These are phyloP conservation scores for Azemiops feae DNA, from an alignment of 2,113 vertebrate genomes.

Conservation along the genomic window DNA sequence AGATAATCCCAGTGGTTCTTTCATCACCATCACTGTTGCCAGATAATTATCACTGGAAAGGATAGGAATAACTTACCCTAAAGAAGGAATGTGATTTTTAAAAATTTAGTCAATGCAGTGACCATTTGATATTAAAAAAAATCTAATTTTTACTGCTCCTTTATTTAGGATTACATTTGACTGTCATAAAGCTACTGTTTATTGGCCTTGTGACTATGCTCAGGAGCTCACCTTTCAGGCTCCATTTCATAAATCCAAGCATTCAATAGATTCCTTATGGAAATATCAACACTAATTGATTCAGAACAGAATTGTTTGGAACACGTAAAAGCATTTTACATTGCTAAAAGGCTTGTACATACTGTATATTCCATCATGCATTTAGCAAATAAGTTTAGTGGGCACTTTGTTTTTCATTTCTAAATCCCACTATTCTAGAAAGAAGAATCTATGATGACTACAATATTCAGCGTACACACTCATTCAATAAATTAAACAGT, in stretches of 20 bases:
- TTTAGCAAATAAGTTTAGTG: neutral
- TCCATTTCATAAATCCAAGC: conserved; percentile 25
- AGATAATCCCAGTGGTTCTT: neutral
- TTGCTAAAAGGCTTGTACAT: neutral
- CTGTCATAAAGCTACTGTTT: conserved; percentile 23
- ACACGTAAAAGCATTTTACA: neutral
- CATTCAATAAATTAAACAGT: neutral
- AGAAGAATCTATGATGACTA: neutral
- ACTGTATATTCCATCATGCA: neutral
- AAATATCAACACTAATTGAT: neutral
- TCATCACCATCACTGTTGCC: neutral
- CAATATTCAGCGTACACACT: neutral
- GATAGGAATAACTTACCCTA: neutral
- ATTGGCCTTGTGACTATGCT: conserved; percentile 8
- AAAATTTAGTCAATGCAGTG: neutral
- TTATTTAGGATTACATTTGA: neutral
- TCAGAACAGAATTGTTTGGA: neutral
- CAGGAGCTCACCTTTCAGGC: neutral
- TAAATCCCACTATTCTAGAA: neutral
- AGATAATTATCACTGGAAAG: neutral
- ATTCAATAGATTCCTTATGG: neutral
- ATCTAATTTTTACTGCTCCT: conserved; percentile 6
- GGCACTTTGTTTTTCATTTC: neutral
- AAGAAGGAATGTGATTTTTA: neutral
- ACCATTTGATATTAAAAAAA: neutral